Base-by-base conservation (phyloP, 2,113 vertebrate genomes). In the Marmota monax region DNA sequence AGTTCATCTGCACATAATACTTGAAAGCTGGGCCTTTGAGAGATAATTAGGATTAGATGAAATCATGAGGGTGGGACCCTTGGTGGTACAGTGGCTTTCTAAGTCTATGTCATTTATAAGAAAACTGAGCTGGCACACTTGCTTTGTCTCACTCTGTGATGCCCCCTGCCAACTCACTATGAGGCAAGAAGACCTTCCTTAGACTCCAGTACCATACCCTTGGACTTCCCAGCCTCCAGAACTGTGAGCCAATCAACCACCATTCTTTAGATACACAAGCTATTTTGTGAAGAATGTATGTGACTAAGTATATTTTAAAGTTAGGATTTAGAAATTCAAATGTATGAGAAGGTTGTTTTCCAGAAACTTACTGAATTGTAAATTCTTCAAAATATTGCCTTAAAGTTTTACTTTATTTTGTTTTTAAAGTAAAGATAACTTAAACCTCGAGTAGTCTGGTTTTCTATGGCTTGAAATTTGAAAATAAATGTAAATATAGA, bases 341-440 rank as follows among this genome's bases (percentile, higher is more conserved):
- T 17, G 34, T 90, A 32, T 1, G 2, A 58, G 34, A 74, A 87
- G 0, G 4, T 51, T 65, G 34, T 27, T 37, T 96, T 93, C 56
- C 63, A 92, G 39, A 79, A 91, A 39, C 32, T 48, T 86, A 32
- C 1, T 83, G 53, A 77, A 63, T 5, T 65, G 0, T 90, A 22
- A 42, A 14, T 82, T 3, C 25, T 92, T 96, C 48, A 77, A 61
- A 84, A 82, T 72, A 51, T 34, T 92, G 92, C 65, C 39, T 56
- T 65, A 58, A 96, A 23, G 9, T 45, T 58, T 34, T 2, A 61
- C 13, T 63, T 63, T 20, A 37, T 7, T 78, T 93, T 90, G 37
- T 79, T 93, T 85, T 85, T 32, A 67, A 76, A 25, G 79, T 58
- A 85, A 63, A 45, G 18, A 3, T 80, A 39, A 73, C 34, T 80